Conservation (phyloP, 2,797 vertebrate genomes). For the Danio tinwini region DNA sequence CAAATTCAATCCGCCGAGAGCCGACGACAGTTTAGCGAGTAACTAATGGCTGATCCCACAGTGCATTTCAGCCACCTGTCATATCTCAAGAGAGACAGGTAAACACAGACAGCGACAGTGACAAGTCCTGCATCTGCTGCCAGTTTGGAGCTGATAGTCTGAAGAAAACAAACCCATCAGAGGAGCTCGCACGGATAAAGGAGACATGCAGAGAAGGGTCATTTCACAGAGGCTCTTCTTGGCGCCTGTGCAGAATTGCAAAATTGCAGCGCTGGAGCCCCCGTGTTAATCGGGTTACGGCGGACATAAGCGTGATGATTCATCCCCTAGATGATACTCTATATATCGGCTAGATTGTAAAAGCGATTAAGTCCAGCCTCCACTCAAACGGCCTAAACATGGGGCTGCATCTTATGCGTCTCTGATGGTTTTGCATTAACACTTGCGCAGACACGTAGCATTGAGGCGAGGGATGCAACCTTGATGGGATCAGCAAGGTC, state of each 20-base stretch:
- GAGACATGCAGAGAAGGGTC: neutral
- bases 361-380: conserved; percentile 51
- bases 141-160: conserved; percentile 31
- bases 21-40: conserved; percentile 31
- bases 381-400: conserved; percentile 49
- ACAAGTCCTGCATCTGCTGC: conserved; percentile 49
- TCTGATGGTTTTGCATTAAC: conserved; percentile 57
- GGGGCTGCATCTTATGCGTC: conserved; percentile 46
- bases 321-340: conserved; percentile 44
- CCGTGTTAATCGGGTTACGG: conserved; percentile 39
- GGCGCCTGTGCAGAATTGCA: conserved; percentile 18
- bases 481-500: conserved; percentile 71
- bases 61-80: conserved; percentile 45
- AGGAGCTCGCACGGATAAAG: conserved; percentile 3
- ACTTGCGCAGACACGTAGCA: conserved; percentile 51
- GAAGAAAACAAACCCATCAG: conserved; percentile 29
- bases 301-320: conserved; percentile 23
- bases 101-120: conserved; percentile 50
- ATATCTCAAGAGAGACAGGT: conserved; percentile 35
- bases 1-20: conserved; percentile 31
- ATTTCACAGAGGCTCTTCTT: neutral
- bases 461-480: conserved; percentile 56
- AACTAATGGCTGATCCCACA: conserved; percentile 22
- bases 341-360: conserved; percentile 44
- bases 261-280: conserved; percentile 26